Evolutionary conservation across 2,888 invertebrate genomes (phyloP), one percentile per base, ranked within the genome.

Genomic region (Tetragonisca angustula): DNA sequence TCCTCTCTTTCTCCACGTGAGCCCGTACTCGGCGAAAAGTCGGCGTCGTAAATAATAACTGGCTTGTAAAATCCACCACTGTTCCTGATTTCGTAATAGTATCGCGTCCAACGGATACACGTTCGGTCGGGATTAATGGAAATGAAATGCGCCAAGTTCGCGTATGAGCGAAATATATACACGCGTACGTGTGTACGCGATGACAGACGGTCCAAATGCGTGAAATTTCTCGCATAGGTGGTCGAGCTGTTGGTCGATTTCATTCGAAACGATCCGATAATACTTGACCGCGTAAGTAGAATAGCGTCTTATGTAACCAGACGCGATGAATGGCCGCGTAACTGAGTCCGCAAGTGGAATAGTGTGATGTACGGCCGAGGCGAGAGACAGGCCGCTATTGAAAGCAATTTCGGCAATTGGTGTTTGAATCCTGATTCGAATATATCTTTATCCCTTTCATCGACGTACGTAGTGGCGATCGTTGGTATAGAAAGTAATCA

Each of bases 181-280:
- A 27, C 27, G 27, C 27, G 2, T 27, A 43, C 9, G 9, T 9
- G 9, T 43, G 9, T 0, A 1, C 43, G 43, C 3, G n/a, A 11
- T 27, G 21, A 17, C 27, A 32, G 19, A 61, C 24, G 19, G 6
- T 59, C 27, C 3, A 49, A 59, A 2, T 24, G 24, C 17, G 6
- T 17, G 27, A 73, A 62, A 27, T 61, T 61, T 13, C 15, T 52
- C 19, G 54, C 19, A 6, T 11, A 43, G 36, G 36, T 52, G 36
- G 9, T 2, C n/a, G 36, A 64, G 64, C 36, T n/a, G 32, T 27
- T 36, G 74, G 65, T 54, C 74, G 52, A 56, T 74, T 64, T 52
- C 65, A 54, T 65, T 74, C 24, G 17, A 62, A 73, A 64, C 36
- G 62, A 32, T n/a, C 62, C 64, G 21, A 62, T 61, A 62, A 62